phyloP scores from a whole-genome alignment of 1,140 invertebrate species.

The Lineus longissimus region DNA sequence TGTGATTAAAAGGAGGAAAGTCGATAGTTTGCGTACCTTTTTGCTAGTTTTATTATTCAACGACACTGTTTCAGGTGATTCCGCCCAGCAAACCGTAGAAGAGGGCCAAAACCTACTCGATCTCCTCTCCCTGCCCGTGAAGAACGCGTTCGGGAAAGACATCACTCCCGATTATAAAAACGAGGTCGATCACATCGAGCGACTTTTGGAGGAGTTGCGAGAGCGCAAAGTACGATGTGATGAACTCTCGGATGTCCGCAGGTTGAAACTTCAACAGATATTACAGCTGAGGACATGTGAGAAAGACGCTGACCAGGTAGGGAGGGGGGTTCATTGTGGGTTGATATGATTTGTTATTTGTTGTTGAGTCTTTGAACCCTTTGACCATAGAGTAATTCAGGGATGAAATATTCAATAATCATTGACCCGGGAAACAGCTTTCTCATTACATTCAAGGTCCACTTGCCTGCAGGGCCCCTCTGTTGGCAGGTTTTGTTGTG shows the following conservation, averaged over 20 bases:
- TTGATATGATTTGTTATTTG: too few species aligned
- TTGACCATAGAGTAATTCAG: too few species aligned
- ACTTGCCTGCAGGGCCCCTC: too few species aligned
- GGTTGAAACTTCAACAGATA: conserved; percentile 70
- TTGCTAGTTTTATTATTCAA: too few species aligned
- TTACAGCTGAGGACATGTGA: conserved; percentile 72
- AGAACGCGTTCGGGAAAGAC: conserved; percentile 72
- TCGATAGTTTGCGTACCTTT: too few species aligned
- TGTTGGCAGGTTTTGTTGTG: too few species aligned
- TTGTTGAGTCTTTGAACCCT: too few species aligned
- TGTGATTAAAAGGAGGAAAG: too few species aligned
- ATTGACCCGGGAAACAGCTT: too few species aligned
- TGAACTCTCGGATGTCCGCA: conserved; percentile 62
- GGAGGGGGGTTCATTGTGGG: too few species aligned
- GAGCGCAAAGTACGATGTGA: conserved; percentile 49
- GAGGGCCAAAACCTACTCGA: conserved; percentile 77
- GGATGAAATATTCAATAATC: too few species aligned
- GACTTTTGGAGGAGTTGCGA: conserved; percentile 61
- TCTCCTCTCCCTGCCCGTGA: conserved; percentile 73
- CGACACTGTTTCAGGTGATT: conserved; percentile 37
- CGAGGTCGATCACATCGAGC: conserved; percentile 68
- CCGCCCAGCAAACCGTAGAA: conserved; percentile 43
- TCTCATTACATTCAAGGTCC: too few species aligned
- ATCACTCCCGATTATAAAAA: conserved; percentile 68
- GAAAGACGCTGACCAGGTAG: conserved; percentile 67